Evolutionary conservation across 1,140 invertebrate genomes (phyloP).

Genomic region (Danaus plexippus): DNA sequence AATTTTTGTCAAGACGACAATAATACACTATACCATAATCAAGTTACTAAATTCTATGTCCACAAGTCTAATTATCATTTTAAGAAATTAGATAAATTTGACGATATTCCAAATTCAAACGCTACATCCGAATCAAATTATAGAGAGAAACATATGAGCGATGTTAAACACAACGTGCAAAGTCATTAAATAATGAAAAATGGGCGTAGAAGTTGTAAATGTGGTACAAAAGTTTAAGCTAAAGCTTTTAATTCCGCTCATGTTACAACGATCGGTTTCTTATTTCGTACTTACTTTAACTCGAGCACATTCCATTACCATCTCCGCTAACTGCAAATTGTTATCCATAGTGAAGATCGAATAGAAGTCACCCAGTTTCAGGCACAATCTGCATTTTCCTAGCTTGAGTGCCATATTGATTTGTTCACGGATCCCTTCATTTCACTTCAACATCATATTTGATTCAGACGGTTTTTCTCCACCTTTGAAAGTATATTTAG

Average conservation of each 20-base stretch:
- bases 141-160: slow-evolving; percentile 10
- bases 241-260: slow-evolving; percentile 21
- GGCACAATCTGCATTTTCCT: slow-evolving; percentile 70
- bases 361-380: slow-evolving; percentile 70
- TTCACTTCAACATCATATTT: slow-evolving; percentile 41
- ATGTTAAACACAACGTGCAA: slow-evolving; percentile 17
- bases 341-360: slow-evolving; percentile 70
- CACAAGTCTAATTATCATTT: neutral
- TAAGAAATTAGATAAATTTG: slow-evolving; percentile 22
- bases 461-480: slow-evolving; percentile 14
- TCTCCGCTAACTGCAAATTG: slow-evolving; percentile 70
- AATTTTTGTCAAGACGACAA: too few species aligned
- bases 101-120: slow-evolving; percentile 10
- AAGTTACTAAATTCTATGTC: too few species aligned
- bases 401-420: slow-evolving; percentile 69
- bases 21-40: too few species aligned
- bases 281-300: slow-evolving; percentile 62
- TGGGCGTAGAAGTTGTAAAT: slow-evolving; percentile 7
- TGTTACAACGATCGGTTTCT: slow-evolving; percentile 6
- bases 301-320: slow-evolving; percentile 74
- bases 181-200: slow-evolving; percentile 17
- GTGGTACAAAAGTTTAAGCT: slow-evolving; percentile 16
- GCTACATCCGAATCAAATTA: neutral
- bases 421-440: slow-evolving; percentile 52
- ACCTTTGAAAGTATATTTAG: slow-evolving; percentile 7